Conservation (phyloP, 2,113 vertebrate species). For the Synchiropus splendidus region DNA sequence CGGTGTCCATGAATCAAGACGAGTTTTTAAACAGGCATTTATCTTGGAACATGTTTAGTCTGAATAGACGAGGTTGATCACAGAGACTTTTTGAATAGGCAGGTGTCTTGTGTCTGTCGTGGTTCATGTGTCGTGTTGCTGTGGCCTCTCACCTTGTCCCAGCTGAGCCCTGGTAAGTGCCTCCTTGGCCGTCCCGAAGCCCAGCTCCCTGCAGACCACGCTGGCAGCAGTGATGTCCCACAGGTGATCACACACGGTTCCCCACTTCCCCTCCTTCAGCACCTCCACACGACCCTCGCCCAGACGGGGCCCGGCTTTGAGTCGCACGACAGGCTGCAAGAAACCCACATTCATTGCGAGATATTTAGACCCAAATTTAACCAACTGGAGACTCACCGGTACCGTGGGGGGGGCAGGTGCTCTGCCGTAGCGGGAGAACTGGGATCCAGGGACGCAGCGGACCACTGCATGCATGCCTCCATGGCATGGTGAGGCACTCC, state of each 20-base stretch:
- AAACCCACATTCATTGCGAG: not conserved
- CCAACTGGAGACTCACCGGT: too few species aligned
- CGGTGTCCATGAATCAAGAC: not conserved
- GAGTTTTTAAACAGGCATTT: constrained; percentile 20
- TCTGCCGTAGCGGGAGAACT: constrained; percentile 48
- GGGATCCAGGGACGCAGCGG: constrained; percentile 74
- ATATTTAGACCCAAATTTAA: too few species aligned
- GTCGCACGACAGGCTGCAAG: constrained; percentile 64
- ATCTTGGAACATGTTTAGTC: constrained; percentile 47
- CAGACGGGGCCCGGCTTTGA: constrained; percentile 78
- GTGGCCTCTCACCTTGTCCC: constrained; percentile 83
- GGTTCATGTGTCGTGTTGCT: constrained; percentile 3
- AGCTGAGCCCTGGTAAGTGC: constrained; percentile 76
- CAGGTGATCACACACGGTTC: constrained; percentile 82
- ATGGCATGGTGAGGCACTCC: constrained; percentile 61
- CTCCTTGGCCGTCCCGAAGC: constrained; percentile 82
- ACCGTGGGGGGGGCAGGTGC: constrained; percentile 44
- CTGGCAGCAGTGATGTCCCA: constrained; percentile 85
- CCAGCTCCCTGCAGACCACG: constrained; percentile 88
- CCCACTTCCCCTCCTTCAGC: constrained; percentile 83
- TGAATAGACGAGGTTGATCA: constrained; percentile 9
- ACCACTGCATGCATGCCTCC: constrained; percentile 76
- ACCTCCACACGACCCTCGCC: constrained; percentile 94
- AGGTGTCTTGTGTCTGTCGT: too few species aligned
- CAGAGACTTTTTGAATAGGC: too few species aligned